Evolutionary conservation across 2,888 invertebrate species (phyloP).

Genomic region (Macrosoma leucophasiata): DNA sequence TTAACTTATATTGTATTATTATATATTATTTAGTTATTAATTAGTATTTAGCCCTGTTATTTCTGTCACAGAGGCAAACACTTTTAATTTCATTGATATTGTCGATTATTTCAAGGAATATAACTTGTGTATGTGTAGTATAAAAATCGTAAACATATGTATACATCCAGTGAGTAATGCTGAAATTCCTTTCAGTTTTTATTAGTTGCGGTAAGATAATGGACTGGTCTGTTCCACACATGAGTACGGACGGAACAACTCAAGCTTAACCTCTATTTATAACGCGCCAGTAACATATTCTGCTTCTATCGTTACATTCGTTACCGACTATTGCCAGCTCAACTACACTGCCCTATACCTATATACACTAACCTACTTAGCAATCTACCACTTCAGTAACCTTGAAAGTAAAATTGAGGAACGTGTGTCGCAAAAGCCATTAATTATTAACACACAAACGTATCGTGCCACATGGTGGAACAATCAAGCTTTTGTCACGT

Average conservation of each 20-base stretch:
- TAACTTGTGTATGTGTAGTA: constrained; percentile 7
- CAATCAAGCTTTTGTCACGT: too few species aligned
- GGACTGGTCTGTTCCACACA: constrained; percentile 58
- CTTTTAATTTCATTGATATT: too few species aligned
- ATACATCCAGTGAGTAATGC: constrained; percentile 31
- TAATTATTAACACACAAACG: constrained; percentile 15
- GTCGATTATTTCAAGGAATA: background rate
- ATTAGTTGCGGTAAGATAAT: constrained; percentile 67
- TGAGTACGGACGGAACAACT: constrained; percentile 53
- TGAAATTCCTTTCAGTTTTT: constrained; percentile 64
- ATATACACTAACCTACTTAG: too few species aligned
- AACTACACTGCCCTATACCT: too few species aligned
- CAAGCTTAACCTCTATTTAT: constrained; percentile 63
- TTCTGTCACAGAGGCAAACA: too few species aligned
- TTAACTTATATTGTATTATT: too few species aligned
- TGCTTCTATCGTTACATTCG: too few species aligned
- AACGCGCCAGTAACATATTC: constrained; percentile 51
- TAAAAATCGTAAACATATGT: constrained; percentile 24
- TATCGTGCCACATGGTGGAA: too few species aligned
- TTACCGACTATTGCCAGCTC: constrained; percentile 64
- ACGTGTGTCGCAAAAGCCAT: constrained; percentile 10
- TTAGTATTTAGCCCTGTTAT: too few species aligned
- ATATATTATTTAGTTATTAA: too few species aligned
- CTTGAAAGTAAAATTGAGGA: constrained; percentile 32
- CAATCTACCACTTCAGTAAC: too few species aligned